Evolutionary conservation across 2,888 invertebrate species (phyloP), one percentile per base, ranked within the genome.

Genomic region (Apantesis nais): DNA sequence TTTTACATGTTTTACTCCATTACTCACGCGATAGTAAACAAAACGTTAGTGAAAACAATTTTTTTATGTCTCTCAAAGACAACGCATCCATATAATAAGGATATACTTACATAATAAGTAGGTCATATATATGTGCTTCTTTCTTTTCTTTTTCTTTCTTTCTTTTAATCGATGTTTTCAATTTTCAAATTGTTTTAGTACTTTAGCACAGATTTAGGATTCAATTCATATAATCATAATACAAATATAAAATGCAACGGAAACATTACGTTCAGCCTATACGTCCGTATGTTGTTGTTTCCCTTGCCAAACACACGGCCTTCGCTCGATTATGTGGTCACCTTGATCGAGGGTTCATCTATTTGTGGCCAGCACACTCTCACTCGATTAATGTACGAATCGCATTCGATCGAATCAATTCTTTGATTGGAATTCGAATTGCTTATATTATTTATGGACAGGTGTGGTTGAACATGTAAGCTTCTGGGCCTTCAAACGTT

Each of bases 281-380:
- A 76, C 76, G 58, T 71, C 73, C 69, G 68, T 73, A 66, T 77
- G 80, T 75, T 78, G 74, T 75, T 80, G 78, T 67, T 73, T 60
- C 73, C 72, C 76, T 79, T 83, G 85, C 85, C 86, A 85, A 85
- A 83, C 78, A 72, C 75, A 74, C 76, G 84, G 80, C 86, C 85
- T 86, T 86, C 84, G 70, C 74, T 77, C 74, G 80, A 83, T 72
- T 77, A 78, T 82, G 83, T 75, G 74, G 81, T 80, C 80, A 85
- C 85, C 87, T 85, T 86, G 85, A 86, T 86, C 84, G 83, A 75
- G 83, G 83, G 84, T 81, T 80, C 79, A 82, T 81, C 79, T 85
- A 82, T 85, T 84, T 81, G 81, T 67, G 76, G 75, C 74, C 73
- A 70, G 75, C 77, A 81, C 79, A 78, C 85, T 83, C 85, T 84